Evolutionary conservation across 2,888 invertebrate species (phyloP).

Genomic region (Archips crataeganus): DNA sequence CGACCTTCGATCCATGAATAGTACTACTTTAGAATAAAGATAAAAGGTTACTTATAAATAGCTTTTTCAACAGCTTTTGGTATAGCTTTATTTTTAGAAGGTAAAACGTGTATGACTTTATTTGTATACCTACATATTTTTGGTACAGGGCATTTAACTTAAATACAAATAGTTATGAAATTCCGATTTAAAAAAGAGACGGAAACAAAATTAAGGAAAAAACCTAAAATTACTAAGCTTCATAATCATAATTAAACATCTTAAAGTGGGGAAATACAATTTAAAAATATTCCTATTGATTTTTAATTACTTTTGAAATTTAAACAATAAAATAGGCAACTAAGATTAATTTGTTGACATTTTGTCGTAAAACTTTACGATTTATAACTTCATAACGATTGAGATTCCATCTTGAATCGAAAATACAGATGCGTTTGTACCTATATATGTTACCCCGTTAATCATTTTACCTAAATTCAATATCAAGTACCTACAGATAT

Average conservation of each 20-base stretch:
- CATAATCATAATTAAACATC: neutral
- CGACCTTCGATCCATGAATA: neutral
- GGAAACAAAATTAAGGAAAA: neutral
- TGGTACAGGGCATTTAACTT: no score
- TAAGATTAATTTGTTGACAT: neutral
- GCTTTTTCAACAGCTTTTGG: neutral
- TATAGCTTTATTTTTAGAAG: neutral
- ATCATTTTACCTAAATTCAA: constrained; percentile 5
- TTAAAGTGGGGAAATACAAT: neutral
- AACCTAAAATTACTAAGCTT: neutral
- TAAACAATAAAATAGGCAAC: neutral
- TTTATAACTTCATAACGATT: neutral
- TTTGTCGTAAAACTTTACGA: neutral
- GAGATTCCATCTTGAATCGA: no score
- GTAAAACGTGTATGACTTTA: neutral
- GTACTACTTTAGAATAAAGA: neutral
- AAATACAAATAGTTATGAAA: no score
- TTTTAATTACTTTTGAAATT: neutral
- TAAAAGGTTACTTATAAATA: neutral
- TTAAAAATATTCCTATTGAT: neutral
- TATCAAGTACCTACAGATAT: constrained; percentile 27
- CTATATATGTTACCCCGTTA: neutral
- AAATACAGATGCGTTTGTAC: neutral
- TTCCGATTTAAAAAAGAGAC: no score
- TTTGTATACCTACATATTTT: no score